A percentile compares a stretch with the other conserved stretches of the same genome.
Conservation (phyloP, 2,888 invertebrate species). For the Periphyllus acericola region DNA sequence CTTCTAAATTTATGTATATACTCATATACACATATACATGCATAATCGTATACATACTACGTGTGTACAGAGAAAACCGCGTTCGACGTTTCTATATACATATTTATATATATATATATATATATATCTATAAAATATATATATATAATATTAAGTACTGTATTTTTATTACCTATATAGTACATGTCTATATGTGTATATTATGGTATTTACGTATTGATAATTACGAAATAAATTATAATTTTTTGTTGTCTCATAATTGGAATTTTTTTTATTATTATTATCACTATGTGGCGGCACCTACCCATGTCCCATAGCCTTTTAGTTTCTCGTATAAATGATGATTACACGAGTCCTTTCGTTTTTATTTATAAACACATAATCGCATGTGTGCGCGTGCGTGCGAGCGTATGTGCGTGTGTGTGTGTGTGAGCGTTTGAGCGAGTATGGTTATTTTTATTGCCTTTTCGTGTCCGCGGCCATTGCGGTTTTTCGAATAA, state of each 20-base stretch:
- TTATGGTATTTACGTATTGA: slow-evolving; percentile 3
- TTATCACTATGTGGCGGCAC: background rate
- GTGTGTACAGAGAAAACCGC: background rate
- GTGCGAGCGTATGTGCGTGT: background rate
- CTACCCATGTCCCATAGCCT: background rate
- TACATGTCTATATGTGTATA: background rate
- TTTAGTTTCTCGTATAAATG: background rate
- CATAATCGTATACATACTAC: background rate
- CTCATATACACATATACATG: background rate
- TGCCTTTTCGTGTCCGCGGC: slow-evolving; percentile 44
- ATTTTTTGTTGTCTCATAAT: slow-evolving; percentile 46
- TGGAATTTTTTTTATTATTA: background rate
- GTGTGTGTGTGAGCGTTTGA: background rate
- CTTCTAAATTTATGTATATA: background rate
- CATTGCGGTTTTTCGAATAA: slow-evolving; percentile 31
- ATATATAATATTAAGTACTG: slow-evolving; percentile 26
- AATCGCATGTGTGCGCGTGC: background rate
- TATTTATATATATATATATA: background rate
- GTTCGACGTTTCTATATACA: background rate
- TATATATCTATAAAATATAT: background rate
- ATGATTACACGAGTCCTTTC: background rate
- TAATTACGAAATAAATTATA: slow-evolving; percentile 37
- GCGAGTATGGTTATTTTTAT: slow-evolving; percentile 24
- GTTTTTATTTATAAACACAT: background rate
- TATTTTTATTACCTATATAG: slow-evolving; percentile 41